Percentiles rank a stretch among this genome's conserved stretches.
Evolutionary conservation across 1,140 invertebrate genomes (phyloP).

Genomic region (Leptestheria dahalacensis): DNA sequence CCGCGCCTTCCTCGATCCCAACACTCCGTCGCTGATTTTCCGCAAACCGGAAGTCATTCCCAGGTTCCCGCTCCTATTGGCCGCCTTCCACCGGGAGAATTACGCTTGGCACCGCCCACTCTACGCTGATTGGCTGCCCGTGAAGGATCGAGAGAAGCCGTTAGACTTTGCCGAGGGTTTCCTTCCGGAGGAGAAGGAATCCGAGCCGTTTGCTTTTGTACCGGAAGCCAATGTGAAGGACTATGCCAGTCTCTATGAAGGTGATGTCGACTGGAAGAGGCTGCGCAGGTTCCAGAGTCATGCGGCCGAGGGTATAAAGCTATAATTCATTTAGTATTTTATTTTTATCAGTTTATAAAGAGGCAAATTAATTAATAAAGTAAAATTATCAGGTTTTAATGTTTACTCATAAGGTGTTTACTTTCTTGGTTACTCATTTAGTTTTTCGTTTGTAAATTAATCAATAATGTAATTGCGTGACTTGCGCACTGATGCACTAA

Average conservation of each 20-base stretch:
- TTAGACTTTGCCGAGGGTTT: neutral
- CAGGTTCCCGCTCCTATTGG: neutral
- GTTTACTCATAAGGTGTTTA: too few species aligned
- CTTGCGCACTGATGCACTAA: too few species aligned
- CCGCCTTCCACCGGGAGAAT: neutral
- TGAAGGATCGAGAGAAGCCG: neutral
- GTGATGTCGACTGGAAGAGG: neutral
- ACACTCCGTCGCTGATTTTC: neutral
- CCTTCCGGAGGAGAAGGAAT: neutral
- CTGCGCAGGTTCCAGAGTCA: neutral
- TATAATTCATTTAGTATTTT: too few species aligned
- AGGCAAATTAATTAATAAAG: too few species aligned
- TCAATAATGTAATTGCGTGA: too few species aligned
- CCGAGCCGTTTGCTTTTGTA: neutral
- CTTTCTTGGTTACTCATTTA: neutral
- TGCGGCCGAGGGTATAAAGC: neutral
- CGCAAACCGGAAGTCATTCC: neutral
- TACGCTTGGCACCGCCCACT: neutral
- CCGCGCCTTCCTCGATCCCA: neutral
- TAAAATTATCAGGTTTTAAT: too few species aligned
- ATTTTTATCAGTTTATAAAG: too few species aligned
- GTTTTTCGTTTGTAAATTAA: neutral
- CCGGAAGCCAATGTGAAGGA: neutral
- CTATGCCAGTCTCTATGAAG: too few species aligned
- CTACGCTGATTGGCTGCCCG: neutral